Base-by-base conservation (phyloP, 2,888 invertebrate genomes). In the Oligia fasciuncula region DNA sequence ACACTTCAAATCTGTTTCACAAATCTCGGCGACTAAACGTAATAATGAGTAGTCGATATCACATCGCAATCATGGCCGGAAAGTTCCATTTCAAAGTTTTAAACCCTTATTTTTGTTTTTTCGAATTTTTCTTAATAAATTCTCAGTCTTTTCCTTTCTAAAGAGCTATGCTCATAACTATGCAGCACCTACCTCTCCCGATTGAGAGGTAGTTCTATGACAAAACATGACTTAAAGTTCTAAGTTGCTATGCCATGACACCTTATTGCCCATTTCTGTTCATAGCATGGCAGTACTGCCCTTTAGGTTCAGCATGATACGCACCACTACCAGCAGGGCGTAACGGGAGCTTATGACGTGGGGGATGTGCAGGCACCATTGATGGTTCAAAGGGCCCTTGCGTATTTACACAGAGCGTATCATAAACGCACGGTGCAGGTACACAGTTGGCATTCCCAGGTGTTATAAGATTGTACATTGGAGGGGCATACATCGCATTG, bases 101-200 rank as follows among this genome's bases (percentile, higher is more conserved):
- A 40, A 23, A 66, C 23, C 23, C 23, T 2, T 23, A 66, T 43
- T 66, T 66, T 40, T 13, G 40, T 40, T 13, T 66, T 70, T 57
- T 60, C 46, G 35, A 71, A 4, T 60, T 70, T 76, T 40, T 62
- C 23, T 49, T 35, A 4, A 60, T n/a, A 43, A 43, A 49, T 62
- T 49, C 8, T 75, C 75, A 72, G 75, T 75, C 57, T 75, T 74
- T 74, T 43, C 8, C 73, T 72, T 75, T 57, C 23, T 8, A n/a
- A 57, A 72, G 75, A 75, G 73, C 75, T 57, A 46, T 46, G 75
- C 75, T 72, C 73, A 72, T 46, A 35, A 35, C 57, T 60, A 72
- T 75, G 75, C 57, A 75, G 73, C 73, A 60, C 75, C 73, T 75
- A 75, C 74, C 57, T 72, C 72, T 73, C 35, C 49, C 66, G 35